These are phyloP conservation scores for Ectobius pallidus DNA, from an alignment of 2,888 invertebrate species.

Conservation along the genomic window DNA sequence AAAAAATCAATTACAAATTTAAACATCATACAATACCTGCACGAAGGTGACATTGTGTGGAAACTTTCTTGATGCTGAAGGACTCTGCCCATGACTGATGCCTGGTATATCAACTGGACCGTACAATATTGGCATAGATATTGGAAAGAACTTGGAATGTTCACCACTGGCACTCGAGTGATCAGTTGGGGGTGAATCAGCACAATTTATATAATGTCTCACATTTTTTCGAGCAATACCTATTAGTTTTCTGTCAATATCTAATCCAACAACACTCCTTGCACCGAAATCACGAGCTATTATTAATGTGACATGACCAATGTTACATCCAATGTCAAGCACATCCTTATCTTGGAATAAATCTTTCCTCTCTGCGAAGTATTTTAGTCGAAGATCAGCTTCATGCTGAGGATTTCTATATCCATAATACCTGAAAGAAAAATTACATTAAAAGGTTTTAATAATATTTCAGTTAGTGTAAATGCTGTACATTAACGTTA, in stretches of 20 bases:
- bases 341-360: constrained; percentile 90
- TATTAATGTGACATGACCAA: constrained; percentile 91
- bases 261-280: constrained; percentile 87
- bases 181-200: constrained; percentile 53
- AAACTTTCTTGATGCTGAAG: constrained; percentile 64
- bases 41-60: constrained; percentile 91
- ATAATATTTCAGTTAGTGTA: no score
- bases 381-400: constrained; percentile 82
- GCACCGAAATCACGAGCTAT: constrained; percentile 88
- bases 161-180: neutral
- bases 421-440: constrained; percentile 81
- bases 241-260: constrained; percentile 90
- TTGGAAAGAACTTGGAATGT: constrained; percentile 71
- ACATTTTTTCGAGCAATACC: constrained; percentile 75
- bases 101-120: constrained; percentile 76
- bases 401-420: constrained; percentile 85
- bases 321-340: constrained; percentile 97
- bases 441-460: no score
- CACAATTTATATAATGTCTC: constrained; percentile 67
- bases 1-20: no score
- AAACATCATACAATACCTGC: no score
- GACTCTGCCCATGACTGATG: constrained; percentile 42
- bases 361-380: constrained; percentile 77
- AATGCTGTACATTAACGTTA: no score
- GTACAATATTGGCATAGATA: constrained; percentile 86